A percentile compares a stretch with the other conserved stretches of the same genome.
Conservation (phyloP, 1,140 invertebrate genomes). For the Pogonognathellus flavescens region DNA sequence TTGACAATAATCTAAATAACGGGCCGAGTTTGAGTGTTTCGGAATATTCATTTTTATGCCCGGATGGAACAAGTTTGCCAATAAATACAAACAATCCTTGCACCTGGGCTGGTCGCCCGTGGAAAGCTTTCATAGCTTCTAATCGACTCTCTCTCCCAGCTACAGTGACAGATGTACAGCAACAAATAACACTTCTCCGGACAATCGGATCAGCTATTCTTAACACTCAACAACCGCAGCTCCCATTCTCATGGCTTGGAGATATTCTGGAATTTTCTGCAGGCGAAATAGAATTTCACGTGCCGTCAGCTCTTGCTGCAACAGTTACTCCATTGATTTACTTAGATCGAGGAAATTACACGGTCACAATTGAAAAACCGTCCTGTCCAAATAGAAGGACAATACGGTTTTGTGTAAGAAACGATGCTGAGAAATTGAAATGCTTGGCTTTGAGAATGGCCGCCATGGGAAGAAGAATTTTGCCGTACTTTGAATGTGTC, state of each 20-base stretch:
- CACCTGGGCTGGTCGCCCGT: conserved; percentile 66
- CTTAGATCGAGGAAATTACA: conserved; percentile 66
- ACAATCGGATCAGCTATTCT: conserved; percentile 45
- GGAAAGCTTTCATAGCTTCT: conserved; percentile 64
- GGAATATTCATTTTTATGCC: conserved; percentile 77
- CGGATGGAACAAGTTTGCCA: conserved; percentile 74
- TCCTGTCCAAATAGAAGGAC: conserved; percentile 62
- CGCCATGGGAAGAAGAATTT: conserved; percentile 62
- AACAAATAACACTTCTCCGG: conserved; percentile 60
- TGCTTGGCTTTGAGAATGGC: conserved; percentile 62
- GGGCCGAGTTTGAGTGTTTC: conserved; percentile 56
- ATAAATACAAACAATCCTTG: conserved; percentile 69
- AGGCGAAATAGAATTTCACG: conserved; percentile 63
- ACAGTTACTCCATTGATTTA: conserved; percentile 64
- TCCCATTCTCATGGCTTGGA: conserved; percentile 56
- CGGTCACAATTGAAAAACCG: conserved; percentile 66
- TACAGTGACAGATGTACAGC: conserved; percentile 60
- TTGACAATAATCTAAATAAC: not conserved
- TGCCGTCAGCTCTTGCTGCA: conserved; percentile 60
- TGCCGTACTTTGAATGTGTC: conserved; percentile 64
- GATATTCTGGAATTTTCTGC: conserved; percentile 63
- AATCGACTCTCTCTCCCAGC: conserved; percentile 56
- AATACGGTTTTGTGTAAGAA: conserved; percentile 63
- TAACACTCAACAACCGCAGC: not conserved
- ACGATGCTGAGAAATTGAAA: conserved; percentile 64